phyloP scores from a whole-genome alignment of 2,797 vertebrate genomes.

The Sylvia borin region DNA sequence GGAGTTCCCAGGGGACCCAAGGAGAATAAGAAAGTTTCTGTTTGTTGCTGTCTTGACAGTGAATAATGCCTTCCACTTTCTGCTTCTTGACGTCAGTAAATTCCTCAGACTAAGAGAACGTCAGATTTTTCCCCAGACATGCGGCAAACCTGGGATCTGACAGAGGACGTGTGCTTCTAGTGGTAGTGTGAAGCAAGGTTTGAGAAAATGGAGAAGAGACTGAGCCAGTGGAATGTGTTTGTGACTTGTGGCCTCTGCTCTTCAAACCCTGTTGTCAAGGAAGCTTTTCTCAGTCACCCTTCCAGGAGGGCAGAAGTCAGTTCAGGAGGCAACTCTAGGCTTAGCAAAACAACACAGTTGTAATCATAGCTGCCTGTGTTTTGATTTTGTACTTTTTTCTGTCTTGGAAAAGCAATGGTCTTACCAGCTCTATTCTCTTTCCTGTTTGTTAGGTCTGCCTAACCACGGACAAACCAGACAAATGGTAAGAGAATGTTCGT shows the following conservation, averaged over 20 bases:
- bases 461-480: conserved; percentile 86
- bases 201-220: not conserved
- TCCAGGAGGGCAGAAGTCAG: conserved; percentile 16
- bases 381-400: conserved; percentile 72
- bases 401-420: conserved; percentile 74
- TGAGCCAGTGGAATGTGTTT: not conserved
- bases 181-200: not conserved
- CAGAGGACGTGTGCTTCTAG: not conserved
- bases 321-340: conserved; percentile 5
- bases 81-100: conserved; percentile 1
- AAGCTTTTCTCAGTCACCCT: not conserved
- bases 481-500: conserved; percentile 82
- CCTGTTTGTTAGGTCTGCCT: conserved; percentile 81
- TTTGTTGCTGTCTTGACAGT: not conserved
- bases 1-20: not conserved
- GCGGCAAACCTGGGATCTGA: not conserved
- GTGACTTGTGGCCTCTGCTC: not conserved
- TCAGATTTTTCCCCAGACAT: not conserved
- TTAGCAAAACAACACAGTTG: conserved; percentile 54
- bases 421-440: conserved; percentile 75
- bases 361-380: conserved; percentile 64
- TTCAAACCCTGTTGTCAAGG: not conserved
- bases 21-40: not conserved
- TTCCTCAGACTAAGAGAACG: not conserved
- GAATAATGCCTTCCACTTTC: conserved; percentile 16